phyloP scores from a whole-genome alignment of 2,888 invertebrate species.

The Apamea anceps region DNA sequence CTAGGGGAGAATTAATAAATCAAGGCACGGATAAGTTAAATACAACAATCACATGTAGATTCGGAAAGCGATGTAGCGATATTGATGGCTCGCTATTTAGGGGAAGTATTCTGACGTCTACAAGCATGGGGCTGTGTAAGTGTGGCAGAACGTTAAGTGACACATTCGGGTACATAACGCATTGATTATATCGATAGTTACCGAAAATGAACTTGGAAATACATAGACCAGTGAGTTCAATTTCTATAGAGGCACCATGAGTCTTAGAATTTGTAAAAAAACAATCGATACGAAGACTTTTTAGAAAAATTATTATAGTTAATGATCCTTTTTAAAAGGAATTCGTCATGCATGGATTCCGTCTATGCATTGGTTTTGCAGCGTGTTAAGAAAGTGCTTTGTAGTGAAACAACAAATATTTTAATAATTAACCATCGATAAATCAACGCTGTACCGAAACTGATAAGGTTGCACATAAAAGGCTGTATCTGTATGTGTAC shows the following conservation, averaged over 20 bases:
- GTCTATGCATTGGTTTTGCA: too few species aligned
- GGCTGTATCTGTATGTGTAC: conserved; percentile 70
- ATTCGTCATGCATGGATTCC: too few species aligned
- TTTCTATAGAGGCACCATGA: too few species aligned
- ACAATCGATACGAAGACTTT: too few species aligned
- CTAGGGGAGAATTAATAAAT: not conserved
- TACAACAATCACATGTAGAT: not conserved
- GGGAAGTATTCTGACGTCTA: not conserved
- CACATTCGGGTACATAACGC: conserved; percentile 21
- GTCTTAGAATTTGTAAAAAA: too few species aligned
- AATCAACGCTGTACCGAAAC: conserved; percentile 51
- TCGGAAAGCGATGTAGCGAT: too few species aligned
- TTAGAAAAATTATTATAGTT: too few species aligned
- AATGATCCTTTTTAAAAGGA: too few species aligned
- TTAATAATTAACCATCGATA: conserved; percentile 22
- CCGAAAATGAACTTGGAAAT: too few species aligned
- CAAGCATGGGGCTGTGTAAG: conserved; percentile 56
- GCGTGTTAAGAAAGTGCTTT: too few species aligned
- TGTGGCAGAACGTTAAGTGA: conserved; percentile 44
- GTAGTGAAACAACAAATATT: too few species aligned
- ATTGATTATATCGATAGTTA: conserved; percentile 28
- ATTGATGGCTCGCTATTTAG: not conserved
- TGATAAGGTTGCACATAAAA: conserved; percentile 43
- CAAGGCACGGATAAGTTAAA: not conserved
- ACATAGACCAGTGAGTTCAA: too few species aligned